These are phyloP conservation scores for Virgularia gustaviana DNA, from an alignment of 92 coral and sea anemone species.

Conservation along the genomic window DNA sequence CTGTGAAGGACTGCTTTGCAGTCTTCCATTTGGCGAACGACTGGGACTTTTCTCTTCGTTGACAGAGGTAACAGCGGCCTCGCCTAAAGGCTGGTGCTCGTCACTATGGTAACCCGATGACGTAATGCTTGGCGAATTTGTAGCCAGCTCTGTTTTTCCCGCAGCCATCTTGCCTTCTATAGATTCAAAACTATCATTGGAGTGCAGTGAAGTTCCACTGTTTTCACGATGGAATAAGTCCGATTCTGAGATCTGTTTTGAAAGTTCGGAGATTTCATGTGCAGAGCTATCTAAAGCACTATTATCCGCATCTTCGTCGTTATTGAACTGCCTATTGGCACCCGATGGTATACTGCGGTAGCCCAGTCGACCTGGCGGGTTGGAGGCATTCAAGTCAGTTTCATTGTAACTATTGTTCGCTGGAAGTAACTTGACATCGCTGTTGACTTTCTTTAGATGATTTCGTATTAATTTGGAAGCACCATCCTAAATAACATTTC, in stretches of 20 bases:
- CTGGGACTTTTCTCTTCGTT: slow-evolving; percentile 26
- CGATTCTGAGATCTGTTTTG: background rate
- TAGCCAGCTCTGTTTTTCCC: slow-evolving; percentile 44
- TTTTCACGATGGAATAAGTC: slow-evolving; percentile 24
- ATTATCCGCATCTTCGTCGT: background rate
- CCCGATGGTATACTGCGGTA: slow-evolving; percentile 73
- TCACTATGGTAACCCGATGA: slow-evolving; percentile 99
- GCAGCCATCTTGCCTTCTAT: slow-evolving; percentile 48
- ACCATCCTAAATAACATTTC: slow-evolving; percentile 64
- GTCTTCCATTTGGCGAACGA: background rate
- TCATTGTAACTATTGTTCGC: slow-evolving; percentile 50
- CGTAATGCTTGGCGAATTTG: slow-evolving; percentile 83
- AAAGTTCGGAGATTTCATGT: background rate
- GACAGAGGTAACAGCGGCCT: background rate
- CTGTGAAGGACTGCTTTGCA: slow-evolving; percentile 35
- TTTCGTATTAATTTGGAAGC: slow-evolving; percentile 93
- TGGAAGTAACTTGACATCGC: slow-evolving; percentile 66
- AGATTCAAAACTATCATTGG: slow-evolving; percentile 46
- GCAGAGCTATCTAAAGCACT: too few species aligned
- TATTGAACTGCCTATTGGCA: slow-evolving; percentile 5
- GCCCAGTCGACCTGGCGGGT: slow-evolving; percentile 73
- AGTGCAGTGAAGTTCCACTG: slow-evolving; percentile 25
- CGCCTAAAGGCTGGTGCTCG: slow-evolving; percentile 44
- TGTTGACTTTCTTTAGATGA: slow-evolving; percentile 82
- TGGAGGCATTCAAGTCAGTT: slow-evolving; percentile 45